Evolutionary conservation across 2,888 invertebrate species (phyloP).

Genomic region (Melanargia galathea): DNA sequence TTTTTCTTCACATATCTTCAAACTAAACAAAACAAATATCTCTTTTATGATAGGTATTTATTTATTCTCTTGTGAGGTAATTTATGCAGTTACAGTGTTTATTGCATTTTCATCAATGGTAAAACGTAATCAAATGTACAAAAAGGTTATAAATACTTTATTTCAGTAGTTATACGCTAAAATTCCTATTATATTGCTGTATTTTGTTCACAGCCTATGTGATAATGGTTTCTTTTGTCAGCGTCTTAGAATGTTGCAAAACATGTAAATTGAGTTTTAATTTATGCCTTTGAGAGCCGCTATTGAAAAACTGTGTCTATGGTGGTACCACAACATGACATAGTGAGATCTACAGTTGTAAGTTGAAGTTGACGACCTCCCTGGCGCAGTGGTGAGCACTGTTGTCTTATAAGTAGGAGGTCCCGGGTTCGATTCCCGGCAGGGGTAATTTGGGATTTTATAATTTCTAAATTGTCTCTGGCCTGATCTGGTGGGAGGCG

Average conservation of each 20-base stretch:
- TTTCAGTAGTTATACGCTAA: conserved; percentile 25
- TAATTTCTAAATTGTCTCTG: too few species aligned
- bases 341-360: background rate
- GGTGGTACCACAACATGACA: background rate
- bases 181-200: conserved; percentile 4
- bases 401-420: too few species aligned
- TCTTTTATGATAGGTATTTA: conserved; percentile 22
- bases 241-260: conserved; percentile 19
- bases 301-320: too few species aligned
- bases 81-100: conserved; percentile 16
- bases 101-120: conserved; percentile 1
- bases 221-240: conserved; percentile 31
- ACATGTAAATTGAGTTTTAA: conserved; percentile 27
- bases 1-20: background rate
- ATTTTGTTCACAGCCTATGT: conserved; percentile 14
- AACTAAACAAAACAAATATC: conserved; percentile 4
- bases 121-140: conserved; percentile 21
- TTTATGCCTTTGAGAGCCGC: conserved; percentile 18
- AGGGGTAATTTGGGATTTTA: too few species aligned
- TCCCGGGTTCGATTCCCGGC: too few species aligned
- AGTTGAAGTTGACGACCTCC: too few species aligned
- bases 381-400: too few species aligned
- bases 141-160: conserved; percentile 26
- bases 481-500: too few species aligned
- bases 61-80: conserved; percentile 17